These are phyloP conservation scores for Pao palembangensis DNA, from an alignment of 2,113 vertebrate species.

Conservation along the genomic window DNA sequence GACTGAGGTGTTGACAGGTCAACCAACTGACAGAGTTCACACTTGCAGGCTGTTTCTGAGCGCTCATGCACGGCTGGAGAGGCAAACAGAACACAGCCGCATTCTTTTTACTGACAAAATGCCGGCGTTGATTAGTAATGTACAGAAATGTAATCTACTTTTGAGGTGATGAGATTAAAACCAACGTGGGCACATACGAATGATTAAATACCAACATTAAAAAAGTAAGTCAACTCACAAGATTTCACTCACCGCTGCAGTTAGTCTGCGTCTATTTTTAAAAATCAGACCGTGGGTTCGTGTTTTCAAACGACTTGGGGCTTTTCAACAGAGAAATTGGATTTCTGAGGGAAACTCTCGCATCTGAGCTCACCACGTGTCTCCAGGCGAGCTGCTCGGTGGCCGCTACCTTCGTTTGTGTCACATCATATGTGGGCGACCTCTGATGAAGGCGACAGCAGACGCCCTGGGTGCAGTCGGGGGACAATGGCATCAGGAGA, in stretches of 20 bases:
- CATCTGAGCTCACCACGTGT: conserved; percentile 13
- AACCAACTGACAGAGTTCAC: conserved; percentile 38
- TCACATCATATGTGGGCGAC: conserved; percentile 31
- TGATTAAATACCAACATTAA: no score
- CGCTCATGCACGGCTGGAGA: conserved; percentile 23
- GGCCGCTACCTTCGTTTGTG: conserved; percentile 31
- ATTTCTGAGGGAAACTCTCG: conserved; percentile 17
- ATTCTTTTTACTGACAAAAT: background rate
- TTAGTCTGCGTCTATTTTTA: no score
- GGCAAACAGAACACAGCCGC: conserved; percentile 6
- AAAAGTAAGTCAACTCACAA: no score
- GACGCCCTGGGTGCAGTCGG: background rate
- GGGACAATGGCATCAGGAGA: no score
- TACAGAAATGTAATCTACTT: no score
- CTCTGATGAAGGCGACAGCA: conserved; percentile 9
- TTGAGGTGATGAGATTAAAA: no score
- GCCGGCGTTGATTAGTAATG: no score
- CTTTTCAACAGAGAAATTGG: conserved; percentile 23
- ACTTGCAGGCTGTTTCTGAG: conserved; percentile 22
- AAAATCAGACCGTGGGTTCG: no score
- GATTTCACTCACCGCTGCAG: no score
- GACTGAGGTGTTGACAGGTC: conserved; percentile 50
- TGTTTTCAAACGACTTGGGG: background rate
- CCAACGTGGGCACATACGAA: no score
- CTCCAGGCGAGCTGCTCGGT: conserved; percentile 22